These are phyloP conservation scores for Pangasius krempfi DNA, from an alignment of 2,797 vertebrate species.

Conservation along the genomic window DNA sequence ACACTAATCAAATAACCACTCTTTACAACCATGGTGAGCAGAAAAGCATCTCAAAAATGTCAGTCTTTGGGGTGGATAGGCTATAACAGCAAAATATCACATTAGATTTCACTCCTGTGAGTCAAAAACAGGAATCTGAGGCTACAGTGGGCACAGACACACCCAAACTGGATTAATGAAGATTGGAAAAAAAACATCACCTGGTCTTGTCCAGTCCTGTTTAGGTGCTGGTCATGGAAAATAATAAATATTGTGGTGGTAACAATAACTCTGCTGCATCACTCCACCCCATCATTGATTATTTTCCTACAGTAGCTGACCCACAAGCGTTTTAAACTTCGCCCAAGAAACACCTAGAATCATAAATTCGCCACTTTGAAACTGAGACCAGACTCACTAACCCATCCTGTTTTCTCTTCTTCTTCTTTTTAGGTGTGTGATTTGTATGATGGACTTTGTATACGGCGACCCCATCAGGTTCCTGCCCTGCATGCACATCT, in stretches of 20 bases:
- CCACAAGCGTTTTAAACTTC: not conserved
- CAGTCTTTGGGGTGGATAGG: not conserved
- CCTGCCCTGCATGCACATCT: slow-evolving; percentile 87
- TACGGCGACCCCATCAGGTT: slow-evolving; percentile 82
- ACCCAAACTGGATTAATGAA: no score
- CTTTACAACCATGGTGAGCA: not conserved
- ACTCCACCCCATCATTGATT: not conserved
- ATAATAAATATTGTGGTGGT: not conserved
- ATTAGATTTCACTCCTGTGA: no score
- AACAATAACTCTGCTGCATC: not conserved
- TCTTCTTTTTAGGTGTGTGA: slow-evolving; percentile 79
- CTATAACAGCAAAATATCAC: not conserved
- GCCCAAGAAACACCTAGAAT: not conserved
- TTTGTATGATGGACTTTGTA: slow-evolving; percentile 90
- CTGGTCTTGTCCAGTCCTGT: not conserved
- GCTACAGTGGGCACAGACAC: not conserved
- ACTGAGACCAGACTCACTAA: not conserved
- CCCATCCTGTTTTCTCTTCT: not conserved
- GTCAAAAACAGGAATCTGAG: not conserved
- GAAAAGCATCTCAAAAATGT: not conserved
- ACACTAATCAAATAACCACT: not conserved
- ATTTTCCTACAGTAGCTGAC: not conserved
- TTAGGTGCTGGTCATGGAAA: not conserved
- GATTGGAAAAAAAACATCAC: not conserved
- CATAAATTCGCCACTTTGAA: no score